Base-by-base conservation (phyloP, 1,140 invertebrate species). In the Onthophagus taurus region DNA sequence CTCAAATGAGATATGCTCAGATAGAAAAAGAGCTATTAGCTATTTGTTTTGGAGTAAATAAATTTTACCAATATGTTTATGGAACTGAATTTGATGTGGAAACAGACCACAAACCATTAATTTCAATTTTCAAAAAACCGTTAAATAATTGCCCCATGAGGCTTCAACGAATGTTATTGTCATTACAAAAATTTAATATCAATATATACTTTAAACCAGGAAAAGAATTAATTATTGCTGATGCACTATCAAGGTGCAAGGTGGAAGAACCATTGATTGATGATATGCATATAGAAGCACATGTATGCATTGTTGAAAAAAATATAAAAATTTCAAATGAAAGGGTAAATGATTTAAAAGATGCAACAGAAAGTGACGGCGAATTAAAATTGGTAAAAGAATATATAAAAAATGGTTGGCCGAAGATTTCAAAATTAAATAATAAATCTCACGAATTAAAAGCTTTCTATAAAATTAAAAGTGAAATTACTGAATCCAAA, bases 21-120 rank as follows among this genome's bases (percentile, higher is more conserved):
- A 65, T 67, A 9, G 64, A 69, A 42, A 67, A 64, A 47, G 65
- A 71, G 50, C 39, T 53, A 4, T 48, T 65, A 11, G 61, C 58
- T 14, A 51, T 59, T 16, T 21, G 21, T 13, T 55, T 45, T 44
- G 50, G 45, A 7, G 11, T 13, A 24, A 8, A 44, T 24, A 36
- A 21, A 0, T 42, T 52, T 45, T 36, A 54, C 35, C 41, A 58
- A 31, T 59, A 47, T 44, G 34, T 58, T 12, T 52, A 47, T 35
- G 49, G 52, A 11, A 36, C 41, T 24, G 23, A 37, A 8, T 31
- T 53, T 11, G 31, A 18, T 33, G 42, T 53, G 6, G 35, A 53
- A 16, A 53, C 43, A 3, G 53, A 58, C 46, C 53, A 59, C 29
- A 50, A 50, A 31, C 54, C 49, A 8, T 31, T 55, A 21, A 59